Conservation (phyloP, 2,888 invertebrate genomes). For the Sepiola atlantica region DNA sequence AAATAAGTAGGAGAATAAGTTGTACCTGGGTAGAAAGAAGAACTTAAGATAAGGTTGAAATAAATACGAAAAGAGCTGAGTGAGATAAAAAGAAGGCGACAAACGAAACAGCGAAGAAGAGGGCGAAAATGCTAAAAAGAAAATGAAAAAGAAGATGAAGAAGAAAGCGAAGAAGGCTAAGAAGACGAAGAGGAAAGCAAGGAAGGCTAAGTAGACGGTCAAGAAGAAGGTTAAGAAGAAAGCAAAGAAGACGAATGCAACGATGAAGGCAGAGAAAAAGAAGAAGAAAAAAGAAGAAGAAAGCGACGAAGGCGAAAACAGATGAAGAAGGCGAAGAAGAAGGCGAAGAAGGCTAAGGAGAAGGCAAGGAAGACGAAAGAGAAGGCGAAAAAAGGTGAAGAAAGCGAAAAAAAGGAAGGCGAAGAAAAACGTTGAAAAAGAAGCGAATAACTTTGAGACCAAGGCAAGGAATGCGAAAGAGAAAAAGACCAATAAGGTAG, state of each 20-base stretch:
- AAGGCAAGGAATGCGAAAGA: constrained; percentile 33
- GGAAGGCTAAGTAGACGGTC: neutral
- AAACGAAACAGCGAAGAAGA: no score
- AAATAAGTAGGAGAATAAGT: no score
- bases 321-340: no score
- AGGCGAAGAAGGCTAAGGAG: neutral
- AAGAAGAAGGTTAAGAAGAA: constrained; percentile 47
- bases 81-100: no score
- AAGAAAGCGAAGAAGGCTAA: no score
- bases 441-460: neutral
- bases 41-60: no score
- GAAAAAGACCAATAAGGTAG: neutral
- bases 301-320: neutral
- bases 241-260: constrained; percentile 36
- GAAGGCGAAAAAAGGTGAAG: neutral
- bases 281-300: constrained; percentile 3
- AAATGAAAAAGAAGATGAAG: no score
- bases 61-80: no score
- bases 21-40: no score
- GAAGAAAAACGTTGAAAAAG: neutral
- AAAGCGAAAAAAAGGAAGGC: constrained; percentile 32
- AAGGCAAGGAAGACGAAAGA: neutral
- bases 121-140: no score
- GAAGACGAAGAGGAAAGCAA: neutral
- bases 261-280: constrained; percentile 43